Conservation (phyloP, 1,140 invertebrate species). For the Pantala flavescens region DNA sequence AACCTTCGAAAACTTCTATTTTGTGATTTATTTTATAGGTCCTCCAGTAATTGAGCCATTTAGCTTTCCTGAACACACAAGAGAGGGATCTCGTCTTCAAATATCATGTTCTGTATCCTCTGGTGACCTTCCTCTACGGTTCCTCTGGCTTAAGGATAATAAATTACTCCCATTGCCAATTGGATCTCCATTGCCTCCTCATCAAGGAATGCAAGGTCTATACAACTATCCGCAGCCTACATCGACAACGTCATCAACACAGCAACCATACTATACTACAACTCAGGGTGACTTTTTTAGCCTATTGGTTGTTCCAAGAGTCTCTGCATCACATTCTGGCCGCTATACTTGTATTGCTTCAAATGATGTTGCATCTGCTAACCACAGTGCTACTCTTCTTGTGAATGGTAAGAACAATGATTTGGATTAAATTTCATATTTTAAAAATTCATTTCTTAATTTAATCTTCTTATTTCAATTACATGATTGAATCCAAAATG, state of each 20-base stretch:
- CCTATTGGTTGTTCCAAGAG: slow-evolving; percentile 22
- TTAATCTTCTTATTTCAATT: no score
- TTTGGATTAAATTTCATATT: no score
- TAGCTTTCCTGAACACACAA: background rate
- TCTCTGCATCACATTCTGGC: slow-evolving; percentile 30
- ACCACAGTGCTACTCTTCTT: slow-evolving; percentile 32
- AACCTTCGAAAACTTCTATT: no score
- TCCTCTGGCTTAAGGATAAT: slow-evolving; percentile 61
- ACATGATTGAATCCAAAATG: no score
- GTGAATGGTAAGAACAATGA: slow-evolving; percentile 24
- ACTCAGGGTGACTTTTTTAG: slow-evolving; percentile 21
- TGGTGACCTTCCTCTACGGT: slow-evolving; percentile 55
- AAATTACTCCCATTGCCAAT: slow-evolving; percentile 39
- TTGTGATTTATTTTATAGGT: slow-evolving; percentile 27
- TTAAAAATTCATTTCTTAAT: no score
- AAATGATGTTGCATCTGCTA: slow-evolving; percentile 34
- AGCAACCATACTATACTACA: background rate
- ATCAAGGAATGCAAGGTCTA: slow-evolving; percentile 25
- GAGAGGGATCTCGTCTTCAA: background rate
- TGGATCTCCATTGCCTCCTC: slow-evolving; percentile 50
- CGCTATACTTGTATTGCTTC: slow-evolving; percentile 40
- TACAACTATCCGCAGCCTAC: background rate
- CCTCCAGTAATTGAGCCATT: background rate
- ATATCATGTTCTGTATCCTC: slow-evolving; percentile 21
- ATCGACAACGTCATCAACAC: background rate